Base-by-base conservation (phyloP, 2,888 invertebrate genomes). In the Endomychus coccineus region DNA sequence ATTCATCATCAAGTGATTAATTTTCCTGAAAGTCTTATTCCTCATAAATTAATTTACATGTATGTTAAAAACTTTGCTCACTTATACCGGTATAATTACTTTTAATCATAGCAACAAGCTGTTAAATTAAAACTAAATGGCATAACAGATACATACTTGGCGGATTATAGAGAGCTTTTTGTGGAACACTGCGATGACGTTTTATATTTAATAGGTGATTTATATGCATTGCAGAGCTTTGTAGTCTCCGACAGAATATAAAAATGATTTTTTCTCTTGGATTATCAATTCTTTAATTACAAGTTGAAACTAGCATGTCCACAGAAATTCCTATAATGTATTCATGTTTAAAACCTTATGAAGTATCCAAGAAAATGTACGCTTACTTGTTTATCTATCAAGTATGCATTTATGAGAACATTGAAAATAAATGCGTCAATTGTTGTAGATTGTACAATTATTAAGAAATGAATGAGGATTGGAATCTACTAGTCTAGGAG, bases 41-140 rank as follows among this genome's bases (percentile, higher is more conserved):
- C 27, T 38, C 38, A 33, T 38, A 38, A 38, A 38, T 38, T 38
- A 38, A 38, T 38, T 38, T 38, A 38, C 33, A 33, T 38, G 28
- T 21, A 28, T n/a, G n/a, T n/a, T 19, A 6, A 19, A 19, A 19
- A 19, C 21, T 19, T 19, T 19, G 21, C 21, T 7, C n/a, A 19
- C 21, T 19, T 6, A 19, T 19, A 19, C n/a, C 21, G n/a, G 6
- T 6, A 19, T 19, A 19, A 19, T 19, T 19, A n/a, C 21, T 19
- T 19, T 19, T 19, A 19, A 19, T 19, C 21, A 19, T 19, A 7
- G 6, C 6, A 19, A 19, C 21, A 19, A 19, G 21, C n/a, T 19
- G 21, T 19, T 19, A 19, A 19, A 19, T 19, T 6, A n/a, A 19
- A 19, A 19, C 6, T 19, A 19, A 19, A 19, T 19, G 21, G 21